A percentile compares a stretch with the other conserved stretches of the same genome.
Evolutionary conservation across 2,113 vertebrate species (phyloP).

Genomic region (Prochilodus magdalenae): DNA sequence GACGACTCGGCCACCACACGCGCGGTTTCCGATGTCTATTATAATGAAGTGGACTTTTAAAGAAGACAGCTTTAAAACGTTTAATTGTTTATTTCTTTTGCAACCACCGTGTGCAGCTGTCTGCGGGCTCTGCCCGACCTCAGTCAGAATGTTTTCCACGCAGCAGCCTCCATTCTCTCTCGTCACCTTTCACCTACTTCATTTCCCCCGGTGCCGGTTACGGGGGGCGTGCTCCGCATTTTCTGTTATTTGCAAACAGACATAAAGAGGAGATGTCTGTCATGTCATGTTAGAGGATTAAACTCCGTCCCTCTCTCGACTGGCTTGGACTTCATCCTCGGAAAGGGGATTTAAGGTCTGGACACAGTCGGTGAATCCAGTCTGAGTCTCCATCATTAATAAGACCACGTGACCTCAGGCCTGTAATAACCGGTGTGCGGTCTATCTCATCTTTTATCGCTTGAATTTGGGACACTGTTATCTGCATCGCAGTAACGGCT

Average conservation of each 20-base stretch:
- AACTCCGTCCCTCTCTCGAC: constrained; percentile 34
- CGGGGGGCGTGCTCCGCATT: background rate
- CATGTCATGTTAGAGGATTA: constrained; percentile 48
- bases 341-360: constrained; percentile 45
- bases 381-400: constrained; percentile 20
- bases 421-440: constrained; percentile 31
- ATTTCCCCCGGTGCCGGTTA: constrained; percentile 12
- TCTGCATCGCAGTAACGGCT: background rate
- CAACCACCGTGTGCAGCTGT: background rate
- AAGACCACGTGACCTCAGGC: constrained; percentile 40
- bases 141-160: background rate
- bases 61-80: background rate
- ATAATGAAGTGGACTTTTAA: background rate
- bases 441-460: background rate
- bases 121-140: background rate
- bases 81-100: background rate
- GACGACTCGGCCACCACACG: background rate
- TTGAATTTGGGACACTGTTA: background rate
- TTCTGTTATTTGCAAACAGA: constrained; percentile 38
- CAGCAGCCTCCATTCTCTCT: background rate
- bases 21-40: background rate
- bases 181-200: constrained; percentile 48
- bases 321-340: constrained; percentile 30
- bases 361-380: constrained; percentile 33
- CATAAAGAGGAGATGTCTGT: constrained; percentile 7